Percentiles rank a stretch among this genome's conserved stretches.
Conservation (phyloP, 2,113 vertebrate genomes). For the Zapornia atra region DNA sequence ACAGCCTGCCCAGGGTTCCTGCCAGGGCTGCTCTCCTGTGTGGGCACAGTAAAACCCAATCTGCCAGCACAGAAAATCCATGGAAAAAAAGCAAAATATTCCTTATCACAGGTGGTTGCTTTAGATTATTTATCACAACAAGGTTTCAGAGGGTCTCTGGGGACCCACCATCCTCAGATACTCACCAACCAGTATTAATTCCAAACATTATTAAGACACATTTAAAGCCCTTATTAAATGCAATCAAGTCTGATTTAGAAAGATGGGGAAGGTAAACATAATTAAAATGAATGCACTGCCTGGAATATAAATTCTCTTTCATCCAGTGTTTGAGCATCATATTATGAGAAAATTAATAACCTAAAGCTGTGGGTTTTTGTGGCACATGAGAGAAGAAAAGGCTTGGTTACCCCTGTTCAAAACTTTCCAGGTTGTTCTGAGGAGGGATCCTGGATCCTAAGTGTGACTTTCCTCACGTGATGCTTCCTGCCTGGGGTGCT, state of each 20-base stretch:
- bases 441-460: background rate
- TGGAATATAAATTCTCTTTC: slow-evolving; percentile 61
- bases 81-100: background rate
- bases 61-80: background rate
- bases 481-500: background rate
- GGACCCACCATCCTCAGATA: slow-evolving; percentile 43
- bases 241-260: slow-evolving; percentile 73
- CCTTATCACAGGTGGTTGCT: slow-evolving; percentile 5
- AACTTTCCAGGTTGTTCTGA: slow-evolving; percentile 6
- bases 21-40: background rate
- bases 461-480: background rate
- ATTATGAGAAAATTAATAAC: slow-evolving; percentile 64
- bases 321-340: slow-evolving; percentile 20
- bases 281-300: slow-evolving; percentile 55
- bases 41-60: background rate
- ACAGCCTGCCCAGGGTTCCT: background rate
- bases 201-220: slow-evolving; percentile 64
- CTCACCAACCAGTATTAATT: slow-evolving; percentile 69
- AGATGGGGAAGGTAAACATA: slow-evolving; percentile 68
- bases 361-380: background rate
- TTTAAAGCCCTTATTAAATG: slow-evolving; percentile 69
- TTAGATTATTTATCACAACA: slow-evolving; percentile 48
- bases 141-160: slow-evolving; percentile 39
- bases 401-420: background rate
- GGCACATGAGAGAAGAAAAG: slow-evolving; percentile 19